Evolutionary conservation across 2,797 vertebrate genomes (phyloP), one percentile per base, ranked within the genome.

Genomic region (Chelon labrosus): DNA sequence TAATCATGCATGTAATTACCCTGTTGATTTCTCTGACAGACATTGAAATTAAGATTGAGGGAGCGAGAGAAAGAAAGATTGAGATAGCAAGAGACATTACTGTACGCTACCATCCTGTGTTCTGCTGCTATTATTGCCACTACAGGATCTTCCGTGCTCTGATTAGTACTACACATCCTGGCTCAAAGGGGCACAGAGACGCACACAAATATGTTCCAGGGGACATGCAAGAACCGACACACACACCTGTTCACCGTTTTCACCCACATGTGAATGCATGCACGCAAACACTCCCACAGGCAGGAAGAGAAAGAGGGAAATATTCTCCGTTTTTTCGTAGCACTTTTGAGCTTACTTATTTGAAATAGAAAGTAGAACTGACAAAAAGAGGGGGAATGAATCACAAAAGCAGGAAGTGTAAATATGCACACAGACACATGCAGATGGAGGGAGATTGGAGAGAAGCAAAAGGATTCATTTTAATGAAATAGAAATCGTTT

Each of bases 1-100:
- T 67, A 73, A 41, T 68, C 65, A 57, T 19, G 53, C 47, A 57
- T 73, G 69, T 78, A 62, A 86, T 85, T 75, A 81, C 37, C 49
- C 46, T 25, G 76, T 64, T 73, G 64, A 74, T 84, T 76, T 73
- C 53, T 46, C 59, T 51, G 63, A 70, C 60, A 77, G 51, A 68
- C 50, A 76, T 11, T 79, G 52, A 80, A 85, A 82, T 79, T 51
- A 47, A 75, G 75, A 82, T 59, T 31, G 55, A 67, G 38, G 51
- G 60, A 55, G 47, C 37, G 51, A 73, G 17, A 65, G 50, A 38
- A 49, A 63, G 11, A 55, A 10, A 51, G n/a, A 68, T 3, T 37
- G 57, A 60, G 27, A 55, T 19, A 10, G 54, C 77, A 61, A 52
- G 50, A 74, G 47, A 65, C 65, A 71, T 66, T 70, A 61, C 25